Base-by-base conservation (phyloP, 1,140 invertebrate species). In the Cyclargus thomasi region DNA sequence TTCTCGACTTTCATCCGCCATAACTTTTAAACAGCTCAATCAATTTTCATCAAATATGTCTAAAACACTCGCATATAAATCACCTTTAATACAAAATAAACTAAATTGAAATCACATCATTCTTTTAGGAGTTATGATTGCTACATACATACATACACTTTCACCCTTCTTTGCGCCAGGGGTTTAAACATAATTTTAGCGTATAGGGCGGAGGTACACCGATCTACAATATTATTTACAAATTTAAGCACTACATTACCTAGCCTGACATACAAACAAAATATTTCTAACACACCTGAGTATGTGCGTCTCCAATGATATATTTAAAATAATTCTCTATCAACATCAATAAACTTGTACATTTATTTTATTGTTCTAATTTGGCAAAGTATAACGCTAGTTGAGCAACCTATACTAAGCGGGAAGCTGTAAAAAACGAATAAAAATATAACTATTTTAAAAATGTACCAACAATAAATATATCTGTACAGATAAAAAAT, bases 311-410 rank as follows among this genome's bases (percentile, higher is more conserved):
- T 18, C 21, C 20, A 47, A 17, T 59, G 55, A 59, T 59, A 59
- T 59, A 57, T 20, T 21, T 10, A 18, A 59, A 59, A 59, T 59
- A 59, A 59, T 59, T 59, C 55, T 59, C 55, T 59, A 59, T 59
- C 55, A 59, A 59, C n/a, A 53, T 62, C 20, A 29, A 63, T 59
- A 65, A 62, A 69, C 20, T 53, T 57, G 62, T 36, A 73, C 36
- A 36, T 73, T 71, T 67, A 65, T 20, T 53, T 72, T 74, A 76
- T 74, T 71, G 69, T 71, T 63, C 70, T 76, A 72, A 69, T 64
- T 70, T 76, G 63, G 85, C 85, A 88, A 88, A 83, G 78, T 63
- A 88, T 85, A 86, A 82, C 86, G 81, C 84, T 82, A 83, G 77
- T 86, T 83, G 82, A 86, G 81, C 84, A 83, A 82, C 71, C 67